Conservation (phyloP, 2,888 invertebrate species). For the Drosophila picticornis region DNA sequence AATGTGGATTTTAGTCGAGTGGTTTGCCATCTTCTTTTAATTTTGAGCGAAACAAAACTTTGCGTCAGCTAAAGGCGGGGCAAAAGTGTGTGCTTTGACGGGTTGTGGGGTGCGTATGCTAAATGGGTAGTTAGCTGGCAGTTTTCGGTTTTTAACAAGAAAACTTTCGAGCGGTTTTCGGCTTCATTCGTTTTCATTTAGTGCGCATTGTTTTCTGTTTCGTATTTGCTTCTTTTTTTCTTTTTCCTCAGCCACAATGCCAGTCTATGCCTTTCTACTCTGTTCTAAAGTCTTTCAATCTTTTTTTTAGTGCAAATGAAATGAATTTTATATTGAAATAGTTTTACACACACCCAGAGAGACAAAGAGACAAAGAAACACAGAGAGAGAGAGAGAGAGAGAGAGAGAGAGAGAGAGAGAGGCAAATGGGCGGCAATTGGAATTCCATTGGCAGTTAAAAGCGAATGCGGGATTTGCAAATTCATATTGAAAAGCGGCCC, state of each 20-base stretch:
- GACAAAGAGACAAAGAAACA: neutral
- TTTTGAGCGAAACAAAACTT: conserved; percentile 44
- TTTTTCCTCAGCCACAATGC: conserved; percentile 22
- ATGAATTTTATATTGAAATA: conserved; percentile 80
- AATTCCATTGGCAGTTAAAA: conserved; percentile 53
- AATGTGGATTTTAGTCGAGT: conserved; percentile 66
- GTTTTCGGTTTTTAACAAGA: conserved; percentile 64
- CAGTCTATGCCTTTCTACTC: conserved; percentile 9
- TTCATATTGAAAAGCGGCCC: conserved; percentile 28
- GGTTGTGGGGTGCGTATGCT: conserved; percentile 11
- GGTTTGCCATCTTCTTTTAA: conserved; percentile 47
- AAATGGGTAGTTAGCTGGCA: conserved; percentile 42
- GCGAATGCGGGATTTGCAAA: conserved; percentile 36
- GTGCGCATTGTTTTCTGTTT: conserved; percentile 56
- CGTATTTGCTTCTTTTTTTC: neutral
- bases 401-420: neutral
- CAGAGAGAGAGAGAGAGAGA: neutral
- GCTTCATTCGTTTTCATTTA: conserved; percentile 70
- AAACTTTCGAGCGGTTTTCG: conserved; percentile 67
- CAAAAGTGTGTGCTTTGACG: neutral
- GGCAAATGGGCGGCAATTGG: conserved; percentile 41
- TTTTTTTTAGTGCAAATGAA: conserved; percentile 51
- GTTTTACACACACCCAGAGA: conserved; percentile 45
- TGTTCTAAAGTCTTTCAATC: conserved; percentile 1
- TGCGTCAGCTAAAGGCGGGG: neutral